phyloP scores from a whole-genome alignment of 2,888 invertebrate species.

The Chymomyza procnemis region DNA sequence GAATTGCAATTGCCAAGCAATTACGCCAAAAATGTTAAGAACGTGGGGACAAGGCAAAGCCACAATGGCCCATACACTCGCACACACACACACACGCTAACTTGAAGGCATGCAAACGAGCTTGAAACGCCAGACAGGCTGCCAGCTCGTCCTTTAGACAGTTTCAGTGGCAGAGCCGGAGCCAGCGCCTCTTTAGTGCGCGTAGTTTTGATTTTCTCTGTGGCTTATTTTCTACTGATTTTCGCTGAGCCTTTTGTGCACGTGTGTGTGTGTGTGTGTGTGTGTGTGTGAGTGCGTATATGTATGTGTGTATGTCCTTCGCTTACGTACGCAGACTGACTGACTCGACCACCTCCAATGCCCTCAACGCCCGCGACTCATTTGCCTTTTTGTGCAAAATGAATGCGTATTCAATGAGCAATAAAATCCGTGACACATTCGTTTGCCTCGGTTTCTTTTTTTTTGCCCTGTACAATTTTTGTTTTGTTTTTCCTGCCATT shows the following conservation, averaged over 20 bases:
- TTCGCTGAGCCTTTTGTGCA: conserved; percentile 54
- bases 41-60: conserved; percentile 33
- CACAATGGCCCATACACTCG: conserved; percentile 16
- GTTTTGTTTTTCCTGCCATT: conserved; percentile 23
- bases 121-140: conserved; percentile 2
- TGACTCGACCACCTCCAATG: conserved; percentile 50
- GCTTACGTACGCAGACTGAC: conserved; percentile 74
- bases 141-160: background rate
- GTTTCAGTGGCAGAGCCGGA: conserved; percentile 25
- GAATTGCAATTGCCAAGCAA: conserved; percentile 68
- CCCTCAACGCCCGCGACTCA: background rate
- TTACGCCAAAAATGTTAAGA: conserved; percentile 45
- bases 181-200: conserved; percentile 47
- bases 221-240: conserved; percentile 65
- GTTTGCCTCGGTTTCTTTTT: conserved; percentile 42
- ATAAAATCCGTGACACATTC: conserved; percentile 75
- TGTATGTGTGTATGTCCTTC: conserved; percentile 62
- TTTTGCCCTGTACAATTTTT: conserved; percentile 6
- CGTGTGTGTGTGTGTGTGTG: conserved; percentile 22
- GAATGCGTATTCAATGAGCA: conserved; percentile 74
- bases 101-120: conserved; percentile 39
- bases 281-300: conserved; percentile 29
- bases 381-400: conserved; percentile 40
- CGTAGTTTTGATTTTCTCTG: conserved; percentile 72
- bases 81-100: conserved; percentile 13